Evolutionary conservation across 2,113 vertebrate genomes (phyloP).

Genomic region (Calypte anna): DNA sequence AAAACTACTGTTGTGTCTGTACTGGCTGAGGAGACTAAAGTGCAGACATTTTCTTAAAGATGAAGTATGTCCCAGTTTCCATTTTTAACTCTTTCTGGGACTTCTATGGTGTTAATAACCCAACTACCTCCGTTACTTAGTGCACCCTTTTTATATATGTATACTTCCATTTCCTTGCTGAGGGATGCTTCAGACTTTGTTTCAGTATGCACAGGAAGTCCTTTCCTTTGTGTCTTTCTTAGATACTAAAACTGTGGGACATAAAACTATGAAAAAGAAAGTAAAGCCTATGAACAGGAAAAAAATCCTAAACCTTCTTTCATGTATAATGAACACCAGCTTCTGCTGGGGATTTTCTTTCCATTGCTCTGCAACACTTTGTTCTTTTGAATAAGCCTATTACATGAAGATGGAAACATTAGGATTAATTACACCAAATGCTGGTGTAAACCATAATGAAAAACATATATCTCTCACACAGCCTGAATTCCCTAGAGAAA

Average conservation of each 20-base stretch:
- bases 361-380: slow-evolving; percentile 16
- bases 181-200: rapidly evolving
- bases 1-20: rapidly evolving
- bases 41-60: not conserved
- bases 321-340: not conserved
- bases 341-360: slow-evolving; percentile 48
- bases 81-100: not conserved
- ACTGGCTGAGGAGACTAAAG: not conserved
- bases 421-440: slow-evolving; percentile 76
- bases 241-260: not conserved
- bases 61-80: not conserved
- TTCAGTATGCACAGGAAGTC: not conserved
- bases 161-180: not conserved
- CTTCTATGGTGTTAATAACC: not conserved
- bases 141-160: not conserved
- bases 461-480: slow-evolving; percentile 66
- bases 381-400: slow-evolving; percentile 71
- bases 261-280: not conserved
- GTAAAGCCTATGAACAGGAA: not conserved
- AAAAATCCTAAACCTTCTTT: not conserved
- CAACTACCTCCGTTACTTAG: not conserved
- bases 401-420: slow-evolving; percentile 73
- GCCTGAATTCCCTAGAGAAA: slow-evolving; percentile 63
- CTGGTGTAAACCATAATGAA: slow-evolving; percentile 72
- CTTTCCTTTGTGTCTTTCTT: not conserved